Percentiles rank a stretch among this genome's conserved stretches.
Evolutionary conservation across 2,113 vertebrate genomes (phyloP).

Genomic region (Cyrtonyx montezumae): DNA sequence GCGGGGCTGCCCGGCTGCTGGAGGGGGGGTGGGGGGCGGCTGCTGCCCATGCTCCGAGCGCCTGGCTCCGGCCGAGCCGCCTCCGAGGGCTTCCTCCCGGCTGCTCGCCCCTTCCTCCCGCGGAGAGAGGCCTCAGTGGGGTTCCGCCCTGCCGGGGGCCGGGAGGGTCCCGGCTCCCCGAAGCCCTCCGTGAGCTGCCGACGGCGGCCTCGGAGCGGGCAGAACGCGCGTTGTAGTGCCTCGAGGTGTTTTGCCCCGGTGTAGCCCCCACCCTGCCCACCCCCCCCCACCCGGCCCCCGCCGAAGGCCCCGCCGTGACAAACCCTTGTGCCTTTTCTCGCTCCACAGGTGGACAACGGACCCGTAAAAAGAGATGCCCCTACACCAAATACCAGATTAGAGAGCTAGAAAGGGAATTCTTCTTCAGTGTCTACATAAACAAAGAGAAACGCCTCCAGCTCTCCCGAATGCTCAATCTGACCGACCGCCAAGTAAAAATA

Average conservation of each 20-base stretch:
- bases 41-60: neutral
- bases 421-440: conserved; percentile 99
- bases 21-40: conserved; percentile 26
- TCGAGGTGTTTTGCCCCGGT: neutral
- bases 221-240: neutral
- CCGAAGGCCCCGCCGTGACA: neutral
- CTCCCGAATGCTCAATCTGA: conserved; percentile 97
- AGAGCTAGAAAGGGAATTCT: conserved; percentile 97
- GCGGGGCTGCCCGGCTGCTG: neutral
- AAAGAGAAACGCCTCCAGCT: conserved; percentile 98
- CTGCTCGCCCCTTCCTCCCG: neutral
- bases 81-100: conserved; percentile 25
- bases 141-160: neutral
- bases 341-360: conserved; percentile 92
- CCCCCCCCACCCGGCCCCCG: neutral
- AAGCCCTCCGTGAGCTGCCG: neutral
- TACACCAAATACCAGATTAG: conserved; percentile 98
- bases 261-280: neutral
- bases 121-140: neutral
- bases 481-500: conserved; percentile 98
- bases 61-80: neutral
- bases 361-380: conserved; percentile 97
- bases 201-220: neutral
- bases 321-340: conserved; percentile 58
- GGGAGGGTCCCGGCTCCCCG: neutral